These are phyloP conservation scores for Drosophila barbarae DNA, from an alignment of 2,888 invertebrate species.

Conservation along the genomic window DNA sequence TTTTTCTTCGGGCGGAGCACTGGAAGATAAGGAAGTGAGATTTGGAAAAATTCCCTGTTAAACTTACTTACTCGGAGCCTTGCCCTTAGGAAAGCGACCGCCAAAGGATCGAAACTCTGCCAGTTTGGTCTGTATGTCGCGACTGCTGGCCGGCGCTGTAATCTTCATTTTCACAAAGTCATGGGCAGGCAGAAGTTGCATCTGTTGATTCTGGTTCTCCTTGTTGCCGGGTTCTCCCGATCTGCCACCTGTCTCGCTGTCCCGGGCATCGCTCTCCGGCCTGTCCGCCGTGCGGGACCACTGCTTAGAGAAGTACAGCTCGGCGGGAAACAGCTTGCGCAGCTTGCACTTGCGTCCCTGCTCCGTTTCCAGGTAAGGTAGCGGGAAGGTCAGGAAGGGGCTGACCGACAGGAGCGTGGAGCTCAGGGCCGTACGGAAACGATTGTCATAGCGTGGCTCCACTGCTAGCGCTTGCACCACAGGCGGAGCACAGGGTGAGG, in stretches of 20 bases:
- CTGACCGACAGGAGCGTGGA: conserved; percentile 90
- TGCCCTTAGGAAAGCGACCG: conserved; percentile 82
- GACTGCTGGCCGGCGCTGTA: conserved; percentile 83
- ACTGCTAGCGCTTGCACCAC: conserved; percentile 75
- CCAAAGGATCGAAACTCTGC: conserved; percentile 94
- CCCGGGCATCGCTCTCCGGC: conserved; percentile 58
- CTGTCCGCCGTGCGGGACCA: conserved; percentile 77
- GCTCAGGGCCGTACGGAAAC: conserved; percentile 87
- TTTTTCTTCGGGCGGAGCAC: conserved; percentile 72
- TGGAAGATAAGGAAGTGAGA: conserved; percentile 26
- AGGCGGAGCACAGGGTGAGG: conserved; percentile 77
- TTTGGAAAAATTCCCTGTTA: not conserved
- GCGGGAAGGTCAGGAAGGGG: conserved; percentile 89
- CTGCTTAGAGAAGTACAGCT: conserved; percentile 86
- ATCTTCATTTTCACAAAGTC: conserved; percentile 87
- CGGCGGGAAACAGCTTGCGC: conserved; percentile 86
- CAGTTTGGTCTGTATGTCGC: conserved; percentile 85
- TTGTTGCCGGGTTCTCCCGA: conserved; percentile 35
- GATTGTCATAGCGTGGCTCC: conserved; percentile 84
- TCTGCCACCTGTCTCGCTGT: conserved; percentile 43
- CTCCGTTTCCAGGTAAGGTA: conserved; percentile 94
- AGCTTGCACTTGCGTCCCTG: conserved; percentile 87
- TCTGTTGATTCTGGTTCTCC: conserved; percentile 52
- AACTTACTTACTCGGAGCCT: conserved; percentile 66
- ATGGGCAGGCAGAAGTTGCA: conserved; percentile 83